phyloP scores from a whole-genome alignment of 2,113 vertebrate species.

The Podarcis raffonei region DNA sequence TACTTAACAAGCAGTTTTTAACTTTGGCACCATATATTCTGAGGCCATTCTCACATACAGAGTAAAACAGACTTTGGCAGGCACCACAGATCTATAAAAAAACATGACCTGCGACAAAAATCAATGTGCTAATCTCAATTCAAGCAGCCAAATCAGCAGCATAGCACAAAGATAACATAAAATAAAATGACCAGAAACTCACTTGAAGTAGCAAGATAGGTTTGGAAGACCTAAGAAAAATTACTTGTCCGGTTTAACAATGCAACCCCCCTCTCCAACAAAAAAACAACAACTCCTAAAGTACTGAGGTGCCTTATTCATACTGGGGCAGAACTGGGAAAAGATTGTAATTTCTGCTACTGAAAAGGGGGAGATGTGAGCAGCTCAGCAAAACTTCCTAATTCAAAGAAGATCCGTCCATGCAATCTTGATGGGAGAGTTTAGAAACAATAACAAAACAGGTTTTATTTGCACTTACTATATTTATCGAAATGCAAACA shows the following conservation, averaged over 20 bases:
- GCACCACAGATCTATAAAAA: conserved; percentile 75
- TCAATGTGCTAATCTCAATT: conserved; percentile 79
- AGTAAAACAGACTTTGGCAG: conserved; percentile 64
- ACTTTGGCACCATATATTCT: conserved; percentile 54
- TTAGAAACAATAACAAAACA: conserved; percentile 49
- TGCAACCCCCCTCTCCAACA: background rate
- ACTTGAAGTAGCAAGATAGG: conserved; percentile 55
- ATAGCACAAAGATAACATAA: conserved; percentile 70
- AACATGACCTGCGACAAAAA: conserved; percentile 80
- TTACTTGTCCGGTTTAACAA: conserved; percentile 33
- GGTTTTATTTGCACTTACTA: conserved; percentile 20
- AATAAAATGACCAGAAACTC: conserved; percentile 66
- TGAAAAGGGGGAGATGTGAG: conserved; percentile 20
- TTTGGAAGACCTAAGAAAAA: background rate
- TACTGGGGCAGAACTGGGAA: conserved; percentile 38
- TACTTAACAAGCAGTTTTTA: conserved; percentile 65
- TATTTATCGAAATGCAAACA: conserved; percentile 48
- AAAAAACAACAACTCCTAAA: background rate
- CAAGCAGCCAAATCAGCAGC: conserved; percentile 76
- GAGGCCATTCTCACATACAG: conserved; percentile 47
- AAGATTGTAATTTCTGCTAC: conserved; percentile 18
- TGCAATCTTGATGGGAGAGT: conserved; percentile 29
- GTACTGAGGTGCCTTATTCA: conserved; percentile 44
- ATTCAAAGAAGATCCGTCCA: conserved; percentile 8
- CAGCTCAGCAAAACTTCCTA: conserved; percentile 15